Percentiles rank a stretch among this genome's conserved stretches.
These are phyloP conservation scores for Delichon dasypus DNA, from an alignment of 2,797 vertebrate genomes.

Conservation along the genomic window DNA sequence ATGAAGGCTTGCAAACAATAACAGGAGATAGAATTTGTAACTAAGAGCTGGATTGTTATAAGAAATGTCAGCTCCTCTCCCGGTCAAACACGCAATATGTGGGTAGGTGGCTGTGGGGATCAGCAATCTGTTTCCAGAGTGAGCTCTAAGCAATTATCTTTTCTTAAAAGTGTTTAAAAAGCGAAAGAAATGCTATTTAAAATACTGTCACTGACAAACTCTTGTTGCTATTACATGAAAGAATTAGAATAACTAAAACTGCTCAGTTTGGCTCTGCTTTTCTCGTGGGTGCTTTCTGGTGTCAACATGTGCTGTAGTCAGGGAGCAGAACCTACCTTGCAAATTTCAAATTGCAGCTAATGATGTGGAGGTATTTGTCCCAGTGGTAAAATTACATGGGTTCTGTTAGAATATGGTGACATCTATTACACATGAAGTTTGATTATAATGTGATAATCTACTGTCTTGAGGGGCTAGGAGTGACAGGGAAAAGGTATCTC, in stretches of 20 bases:
- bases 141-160: not conserved
- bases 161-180: not conserved
- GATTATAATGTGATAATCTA: not conserved
- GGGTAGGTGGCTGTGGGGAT: not conserved
- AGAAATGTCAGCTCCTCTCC: not conserved
- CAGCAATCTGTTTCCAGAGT: not conserved
- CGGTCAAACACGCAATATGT: rapidly evolving
- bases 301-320: not conserved
- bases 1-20: slow-evolving; percentile 23
- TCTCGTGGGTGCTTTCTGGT: not conserved
- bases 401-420: not conserved
- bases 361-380: not conserved
- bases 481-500: not conserved
- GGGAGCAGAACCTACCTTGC: not conserved
- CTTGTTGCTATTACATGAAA: not conserved
- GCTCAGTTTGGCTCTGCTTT: not conserved
- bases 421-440: not conserved
- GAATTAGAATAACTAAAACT: not conserved
- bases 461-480: not conserved
- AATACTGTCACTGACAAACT: not conserved
- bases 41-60: slow-evolving; percentile 18
- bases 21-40: not conserved
- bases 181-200: not conserved
- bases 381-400: not conserved
- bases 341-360: not conserved